Evolutionary conservation across 2,113 vertebrate species (phyloP).

Genomic region (Microtus oregoni): DNA sequence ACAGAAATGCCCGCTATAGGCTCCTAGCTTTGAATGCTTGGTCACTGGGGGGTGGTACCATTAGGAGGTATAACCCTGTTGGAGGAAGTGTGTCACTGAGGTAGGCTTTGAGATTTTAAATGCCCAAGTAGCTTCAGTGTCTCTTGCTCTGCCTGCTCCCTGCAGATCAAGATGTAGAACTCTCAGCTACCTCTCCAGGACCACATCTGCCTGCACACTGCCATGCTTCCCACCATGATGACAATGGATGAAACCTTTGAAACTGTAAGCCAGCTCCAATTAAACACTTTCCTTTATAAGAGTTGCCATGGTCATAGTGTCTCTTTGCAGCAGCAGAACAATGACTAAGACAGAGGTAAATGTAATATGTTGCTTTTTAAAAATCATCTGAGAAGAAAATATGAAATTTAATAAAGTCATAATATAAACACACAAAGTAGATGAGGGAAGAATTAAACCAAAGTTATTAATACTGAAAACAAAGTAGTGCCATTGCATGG

Average conservation of each 20-base stretch:
- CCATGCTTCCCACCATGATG: background rate
- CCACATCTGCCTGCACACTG: background rate
- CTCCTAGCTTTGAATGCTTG: background rate
- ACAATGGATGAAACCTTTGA: background rate
- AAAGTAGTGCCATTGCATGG: background rate
- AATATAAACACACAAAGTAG: background rate
- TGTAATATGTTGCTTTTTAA: conserved; percentile 28
- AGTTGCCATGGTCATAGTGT: background rate
- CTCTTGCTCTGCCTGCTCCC: background rate
- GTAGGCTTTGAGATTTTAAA: background rate
- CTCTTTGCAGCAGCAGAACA: background rate
- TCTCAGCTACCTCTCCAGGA: background rate
- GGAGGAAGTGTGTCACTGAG: background rate
- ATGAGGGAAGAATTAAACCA: conserved; percentile 19
- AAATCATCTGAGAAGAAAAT: background rate
- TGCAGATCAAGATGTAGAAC: background rate
- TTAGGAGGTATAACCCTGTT: background rate
- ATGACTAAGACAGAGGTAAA: background rate
- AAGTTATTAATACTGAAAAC: conserved; percentile 41
- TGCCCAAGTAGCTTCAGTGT: background rate
- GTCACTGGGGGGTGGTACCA: background rate
- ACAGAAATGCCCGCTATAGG: background rate
- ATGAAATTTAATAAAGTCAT: background rate
- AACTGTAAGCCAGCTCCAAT: background rate
- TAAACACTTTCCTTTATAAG: background rate